Base-by-base conservation (phyloP, 2,888 invertebrate genomes). In the Elysia crispata region DNA sequence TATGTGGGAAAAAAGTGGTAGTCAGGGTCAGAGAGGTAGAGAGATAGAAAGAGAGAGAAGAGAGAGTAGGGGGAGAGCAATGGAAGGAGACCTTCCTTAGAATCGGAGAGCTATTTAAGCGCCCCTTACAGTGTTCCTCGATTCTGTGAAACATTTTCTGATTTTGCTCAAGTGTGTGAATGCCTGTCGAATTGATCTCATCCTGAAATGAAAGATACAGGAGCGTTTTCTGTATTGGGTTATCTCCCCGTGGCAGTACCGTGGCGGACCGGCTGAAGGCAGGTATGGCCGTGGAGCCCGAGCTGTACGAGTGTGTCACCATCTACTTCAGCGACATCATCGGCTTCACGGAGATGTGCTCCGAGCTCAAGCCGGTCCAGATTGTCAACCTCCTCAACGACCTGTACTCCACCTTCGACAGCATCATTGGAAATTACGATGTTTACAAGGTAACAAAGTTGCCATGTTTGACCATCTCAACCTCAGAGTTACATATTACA, bases 211-310 rank as follows among this genome's bases (percentile, higher is more conserved):
- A 15, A 15, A 15, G 54, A 54, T 13, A 54, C 54, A 54, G 20
- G 13, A 54, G 54, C 54, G 54, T 15, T 54, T 15, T 15, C 54
- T 15, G 54, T 54, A 54, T 54, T 54, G 54, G 13, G 13, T 20
- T 20, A 15, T 13, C 33, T 23, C 33, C 30, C 64, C 18, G 50
- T 73, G 80, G 11, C 77, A 87, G 86, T 67, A 78, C 80, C 49
- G 87, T 98, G n/a, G 97, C 97, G 0, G 96, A 97, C 84, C 96
- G 97, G 89, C 92, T 98, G 85, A 97, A 97, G 92, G 94, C 95
- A 83, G 97, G 97, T 0, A 94, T 96, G 85, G 95, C 96, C 91
- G 97, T 97, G 8, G 94, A 96, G 92, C 97, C 97, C 0, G 97
- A 98, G 92, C 95, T 95, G 90, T 98, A 96, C 91, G 96, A 97